Percentiles rank a stretch among this genome's conserved stretches.
Evolutionary conservation across 2,888 invertebrate genomes (phyloP).

Genomic region (Hirtodrosophila confusa): DNA sequence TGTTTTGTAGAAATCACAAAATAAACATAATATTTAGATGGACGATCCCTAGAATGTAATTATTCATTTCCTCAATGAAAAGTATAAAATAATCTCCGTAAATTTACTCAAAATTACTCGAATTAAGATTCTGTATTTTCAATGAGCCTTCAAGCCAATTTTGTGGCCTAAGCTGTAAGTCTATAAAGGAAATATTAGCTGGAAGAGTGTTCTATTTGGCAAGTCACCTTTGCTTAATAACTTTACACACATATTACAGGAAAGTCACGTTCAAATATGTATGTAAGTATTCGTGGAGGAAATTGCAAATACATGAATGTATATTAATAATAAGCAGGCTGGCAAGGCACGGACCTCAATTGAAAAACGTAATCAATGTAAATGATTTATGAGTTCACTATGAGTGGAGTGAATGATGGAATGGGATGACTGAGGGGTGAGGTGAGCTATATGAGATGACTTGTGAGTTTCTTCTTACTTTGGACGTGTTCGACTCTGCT

Average conservation of each 20-base stretch:
- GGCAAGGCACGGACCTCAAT: slow-evolving; percentile 42
- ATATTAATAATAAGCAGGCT: slow-evolving; percentile 42
- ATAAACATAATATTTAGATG: no score
- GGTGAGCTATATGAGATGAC: slow-evolving; percentile 46
- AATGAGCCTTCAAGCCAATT: slow-evolving; percentile 17
- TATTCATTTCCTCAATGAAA: no score
- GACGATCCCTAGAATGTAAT: no score
- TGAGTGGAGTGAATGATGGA: slow-evolving; percentile 13
- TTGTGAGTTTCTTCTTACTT: slow-evolving; percentile 77
- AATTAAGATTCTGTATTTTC: slow-evolving; percentile 29
- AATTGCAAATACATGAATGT: slow-evolving; percentile 16
- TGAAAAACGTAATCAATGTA: slow-evolving; percentile 54
- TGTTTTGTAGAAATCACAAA: not conserved
- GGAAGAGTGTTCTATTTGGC: slow-evolving; percentile 15
- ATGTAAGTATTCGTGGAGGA: slow-evolving; percentile 3
- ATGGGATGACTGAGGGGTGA: slow-evolving; percentile 8
- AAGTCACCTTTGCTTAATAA: slow-evolving; percentile 56
- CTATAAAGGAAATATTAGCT: slow-evolving; percentile 1
- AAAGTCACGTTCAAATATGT: slow-evolving; percentile 27
- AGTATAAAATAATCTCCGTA: not conserved
- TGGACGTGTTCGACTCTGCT: slow-evolving; percentile 73
- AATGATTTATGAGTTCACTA: slow-evolving; percentile 56
- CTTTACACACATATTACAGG: slow-evolving; percentile 9
- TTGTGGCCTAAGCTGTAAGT: slow-evolving; percentile 7
- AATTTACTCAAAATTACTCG: slow-evolving; percentile 29